Conservation (phyloP, 2,113 vertebrate species). For the Axis porcinus region DNA sequence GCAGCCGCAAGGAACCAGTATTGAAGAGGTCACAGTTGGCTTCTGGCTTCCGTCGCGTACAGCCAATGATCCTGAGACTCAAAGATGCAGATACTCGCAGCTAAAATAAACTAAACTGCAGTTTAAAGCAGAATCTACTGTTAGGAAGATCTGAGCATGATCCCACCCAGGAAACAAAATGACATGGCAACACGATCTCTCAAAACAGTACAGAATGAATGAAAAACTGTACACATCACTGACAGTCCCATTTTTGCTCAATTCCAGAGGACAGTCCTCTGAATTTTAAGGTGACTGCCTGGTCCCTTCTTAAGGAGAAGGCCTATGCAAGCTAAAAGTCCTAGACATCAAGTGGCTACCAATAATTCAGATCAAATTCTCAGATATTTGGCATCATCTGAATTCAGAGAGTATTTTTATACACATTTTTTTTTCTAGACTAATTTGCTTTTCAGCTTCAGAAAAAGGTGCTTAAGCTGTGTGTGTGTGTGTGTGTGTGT, state of each 20-base stretch:
- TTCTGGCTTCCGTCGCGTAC: background rate
- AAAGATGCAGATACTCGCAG: background rate
- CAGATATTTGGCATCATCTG: background rate
- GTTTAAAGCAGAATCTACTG: background rate
- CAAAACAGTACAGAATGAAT: background rate
- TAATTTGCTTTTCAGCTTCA: conserved; percentile 10
- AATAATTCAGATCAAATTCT: background rate
- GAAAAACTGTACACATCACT: background rate
- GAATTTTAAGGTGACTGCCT: background rate
- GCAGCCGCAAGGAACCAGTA: background rate
- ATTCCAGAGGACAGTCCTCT: background rate
- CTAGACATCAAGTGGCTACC: background rate
- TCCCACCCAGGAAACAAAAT: background rate
- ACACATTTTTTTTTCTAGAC: background rate
- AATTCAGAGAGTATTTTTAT: background rate
- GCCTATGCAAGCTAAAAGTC: background rate
- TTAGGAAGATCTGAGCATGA: background rate
- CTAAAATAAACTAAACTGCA: background rate
- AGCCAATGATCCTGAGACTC: background rate
- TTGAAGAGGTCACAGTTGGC: background rate
- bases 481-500: background rate
- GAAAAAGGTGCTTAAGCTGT: background rate
- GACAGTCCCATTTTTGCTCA: background rate
- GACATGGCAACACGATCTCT: background rate
- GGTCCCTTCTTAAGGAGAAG: background rate